phyloP scores from a whole-genome alignment of 2,113 vertebrate genomes.

The Todiramphus chloris region DNA sequence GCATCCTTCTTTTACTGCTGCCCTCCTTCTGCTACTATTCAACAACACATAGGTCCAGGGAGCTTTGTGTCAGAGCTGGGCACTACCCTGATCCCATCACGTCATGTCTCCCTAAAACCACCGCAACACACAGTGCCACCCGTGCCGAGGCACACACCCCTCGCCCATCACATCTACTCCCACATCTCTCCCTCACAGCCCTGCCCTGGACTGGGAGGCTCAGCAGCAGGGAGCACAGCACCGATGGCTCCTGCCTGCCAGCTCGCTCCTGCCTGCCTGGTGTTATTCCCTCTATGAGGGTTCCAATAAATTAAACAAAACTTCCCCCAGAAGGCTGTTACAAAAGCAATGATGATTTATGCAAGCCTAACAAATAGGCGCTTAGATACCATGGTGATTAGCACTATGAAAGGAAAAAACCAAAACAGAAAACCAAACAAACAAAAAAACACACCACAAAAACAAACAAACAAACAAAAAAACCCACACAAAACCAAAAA shows the following conservation, averaged over 20 bases:
- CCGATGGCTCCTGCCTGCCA: background rate
- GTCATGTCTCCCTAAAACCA: rapidly evolving
- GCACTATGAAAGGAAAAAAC: background rate
- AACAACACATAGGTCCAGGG: rapidly evolving
- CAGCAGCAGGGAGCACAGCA: background rate
- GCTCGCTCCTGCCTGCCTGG: rapidly evolving
- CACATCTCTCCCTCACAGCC: background rate
- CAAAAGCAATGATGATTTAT: background rate
- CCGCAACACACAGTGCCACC: rapidly evolving
- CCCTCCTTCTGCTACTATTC: background rate
- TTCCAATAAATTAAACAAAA: background rate
- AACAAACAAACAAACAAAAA: no score
- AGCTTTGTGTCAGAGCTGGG: background rate
- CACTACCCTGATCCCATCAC: no score
- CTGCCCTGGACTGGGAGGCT: background rate
- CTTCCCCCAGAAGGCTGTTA: background rate
- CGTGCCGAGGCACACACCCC: rapidly evolving
- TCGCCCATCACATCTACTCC: rapidly evolving
- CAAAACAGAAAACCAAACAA: no score
- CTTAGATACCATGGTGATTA: background rate
- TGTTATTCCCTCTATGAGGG: background rate
- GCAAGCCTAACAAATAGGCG: background rate
- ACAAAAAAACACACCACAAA: no score
- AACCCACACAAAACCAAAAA: no score
- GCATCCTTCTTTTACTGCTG: rapidly evolving